Conservation (phyloP, 2,888 invertebrate species). For the Pachycephus smyrnensis region DNA sequence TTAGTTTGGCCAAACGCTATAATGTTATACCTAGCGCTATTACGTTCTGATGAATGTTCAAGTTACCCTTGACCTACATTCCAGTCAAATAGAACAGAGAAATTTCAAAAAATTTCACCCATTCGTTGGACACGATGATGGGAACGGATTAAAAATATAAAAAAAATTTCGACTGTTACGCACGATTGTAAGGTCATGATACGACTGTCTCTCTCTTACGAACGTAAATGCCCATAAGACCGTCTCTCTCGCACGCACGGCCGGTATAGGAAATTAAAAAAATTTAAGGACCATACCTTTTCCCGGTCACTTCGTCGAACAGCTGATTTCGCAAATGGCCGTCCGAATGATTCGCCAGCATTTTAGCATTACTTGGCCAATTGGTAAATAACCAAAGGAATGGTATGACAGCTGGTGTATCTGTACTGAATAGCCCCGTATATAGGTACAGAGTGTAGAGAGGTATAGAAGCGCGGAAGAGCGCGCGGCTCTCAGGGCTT, state of each 20-base stretch:
- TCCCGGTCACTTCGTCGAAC: neutral
- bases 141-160: too few species aligned
- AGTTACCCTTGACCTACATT: neutral
- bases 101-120: neutral
- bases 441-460: neutral
- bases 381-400: neutral
- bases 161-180: neutral
- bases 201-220: neutral
- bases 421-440: neutral
- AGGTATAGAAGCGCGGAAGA: neutral
- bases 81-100: neutral
- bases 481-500: constrained; percentile 21
- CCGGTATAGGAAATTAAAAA: neutral
- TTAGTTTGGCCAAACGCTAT: neutral
- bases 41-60: neutral
- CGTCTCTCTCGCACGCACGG: neutral
- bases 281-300: neutral
- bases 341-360: neutral
- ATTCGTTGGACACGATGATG: neutral
- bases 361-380: neutral
- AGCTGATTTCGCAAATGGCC: neutral
- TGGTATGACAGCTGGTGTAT: neutral
- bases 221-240: neutral
- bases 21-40: neutral
- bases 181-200: neutral